Percentiles rank a stretch among this genome's conserved stretches.
phyloP scores from a whole-genome alignment of 2,888 invertebrate species.

The Eledona agricola region DNA sequence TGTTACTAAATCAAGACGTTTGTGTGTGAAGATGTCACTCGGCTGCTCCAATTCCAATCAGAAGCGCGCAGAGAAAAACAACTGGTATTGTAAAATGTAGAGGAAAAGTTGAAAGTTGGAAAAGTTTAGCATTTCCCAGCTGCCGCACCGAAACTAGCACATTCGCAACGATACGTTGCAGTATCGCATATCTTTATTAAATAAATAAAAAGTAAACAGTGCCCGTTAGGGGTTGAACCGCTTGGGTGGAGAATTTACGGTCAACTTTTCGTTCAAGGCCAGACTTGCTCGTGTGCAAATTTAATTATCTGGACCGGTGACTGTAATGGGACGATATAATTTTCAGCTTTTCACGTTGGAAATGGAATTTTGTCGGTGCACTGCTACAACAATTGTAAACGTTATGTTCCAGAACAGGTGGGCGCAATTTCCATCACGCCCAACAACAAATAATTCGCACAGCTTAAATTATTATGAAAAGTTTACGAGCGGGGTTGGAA shows the following conservation, averaged over 20 bases:
- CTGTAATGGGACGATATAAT: slow-evolving; percentile 37
- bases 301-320: slow-evolving; percentile 39
- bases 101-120: slow-evolving; percentile 13
- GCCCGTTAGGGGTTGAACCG: slow-evolving; percentile 11
- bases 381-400: slow-evolving; percentile 19
- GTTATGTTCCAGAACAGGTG: slow-evolving; percentile 13
- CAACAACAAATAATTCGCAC: slow-evolving; percentile 16
- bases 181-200: slow-evolving; percentile 18
- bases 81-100: neutral
- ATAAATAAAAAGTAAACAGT: slow-evolving; percentile 30
- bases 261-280: slow-evolving; percentile 34
- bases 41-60: too few relatives aligned
- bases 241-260: slow-evolving; percentile 34
- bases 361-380: slow-evolving; percentile 22
- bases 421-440: slow-evolving; percentile 3
- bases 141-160: slow-evolving; percentile 1
- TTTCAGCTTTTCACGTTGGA: slow-evolving; percentile 34
- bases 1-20: slow-evolving; percentile 39
- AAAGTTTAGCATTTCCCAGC: slow-evolving; percentile 6
- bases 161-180: neutral
- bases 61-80: slow-evolving; percentile 7
- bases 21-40: slow-evolving; percentile 27
- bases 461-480: slow-evolving; percentile 26
- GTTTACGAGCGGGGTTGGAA: slow-evolving; percentile 9
- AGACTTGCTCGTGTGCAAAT: slow-evolving; percentile 26